A percentile compares a stretch with the other conserved stretches of the same genome.
phyloP scores from a whole-genome alignment of 2,797 vertebrate species.

The Epinephelus coioides region DNA sequence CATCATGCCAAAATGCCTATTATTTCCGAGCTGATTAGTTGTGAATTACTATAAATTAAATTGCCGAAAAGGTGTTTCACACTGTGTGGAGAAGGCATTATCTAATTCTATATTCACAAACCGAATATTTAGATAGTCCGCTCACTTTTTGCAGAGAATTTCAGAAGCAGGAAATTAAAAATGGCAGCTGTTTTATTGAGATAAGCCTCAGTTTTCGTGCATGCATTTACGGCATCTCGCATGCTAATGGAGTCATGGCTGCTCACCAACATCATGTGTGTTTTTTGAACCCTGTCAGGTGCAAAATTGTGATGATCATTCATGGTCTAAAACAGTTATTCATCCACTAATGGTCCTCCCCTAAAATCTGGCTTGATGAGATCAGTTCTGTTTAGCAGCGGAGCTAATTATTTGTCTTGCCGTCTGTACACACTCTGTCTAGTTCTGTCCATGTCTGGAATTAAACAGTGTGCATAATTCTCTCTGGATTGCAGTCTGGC shows the following conservation, averaged over 20 bases:
- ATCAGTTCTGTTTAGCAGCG: slow-evolving; percentile 55
- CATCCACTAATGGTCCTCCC: slow-evolving; percentile 45
- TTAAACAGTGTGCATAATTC: slow-evolving; percentile 75
- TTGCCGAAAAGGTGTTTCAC: slow-evolving; percentile 28
- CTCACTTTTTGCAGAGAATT: slow-evolving; percentile 46
- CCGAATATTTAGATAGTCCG: slow-evolving; percentile 47
- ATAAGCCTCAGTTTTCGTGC: slow-evolving; percentile 70
- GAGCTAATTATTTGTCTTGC: slow-evolving; percentile 73
- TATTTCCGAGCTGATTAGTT: slow-evolving; percentile 40
- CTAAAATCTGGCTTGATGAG: slow-evolving; percentile 52
- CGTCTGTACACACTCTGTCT: slow-evolving; percentile 67
- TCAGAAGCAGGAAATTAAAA: slow-evolving; percentile 77
- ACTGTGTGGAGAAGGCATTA: slow-evolving; percentile 30
- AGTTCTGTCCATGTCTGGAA: slow-evolving; percentile 69
- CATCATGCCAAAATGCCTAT: slow-evolving; percentile 37
- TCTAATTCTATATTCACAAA: slow-evolving; percentile 58
- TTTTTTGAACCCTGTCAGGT: slow-evolving; percentile 64
- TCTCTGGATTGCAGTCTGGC: slow-evolving; percentile 50
- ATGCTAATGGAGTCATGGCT: slow-evolving; percentile 70
- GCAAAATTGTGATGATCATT: slow-evolving; percentile 63
- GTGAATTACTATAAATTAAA: slow-evolving; percentile 34
- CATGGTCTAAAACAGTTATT: slow-evolving; percentile 59
- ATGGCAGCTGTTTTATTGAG: slow-evolving; percentile 78
- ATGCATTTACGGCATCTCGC: slow-evolving; percentile 52
- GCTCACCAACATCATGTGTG: slow-evolving; percentile 39